Evolutionary conservation across 2,888 invertebrate species (phyloP), one percentile per base, ranked within the genome.

Genomic region (Bugula neritina): DNA sequence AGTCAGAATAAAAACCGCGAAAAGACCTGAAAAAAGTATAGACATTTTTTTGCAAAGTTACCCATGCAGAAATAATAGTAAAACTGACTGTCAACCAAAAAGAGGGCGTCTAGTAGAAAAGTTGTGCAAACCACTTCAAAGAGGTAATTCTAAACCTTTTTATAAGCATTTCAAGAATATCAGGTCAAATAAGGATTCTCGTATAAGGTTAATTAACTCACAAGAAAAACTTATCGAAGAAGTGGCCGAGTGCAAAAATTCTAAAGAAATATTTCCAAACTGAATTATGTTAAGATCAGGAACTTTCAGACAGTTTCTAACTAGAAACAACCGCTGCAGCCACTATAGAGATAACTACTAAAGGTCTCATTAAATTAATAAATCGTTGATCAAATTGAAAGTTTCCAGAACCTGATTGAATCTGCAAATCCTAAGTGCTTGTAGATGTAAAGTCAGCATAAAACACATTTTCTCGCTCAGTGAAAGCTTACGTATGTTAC

Each of bases 111-210:
- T 55, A 5, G 23, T 17, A 17, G 55, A 55, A 55, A 23, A 55
- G 25, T 5, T 55, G 17, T 55, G 55, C 55, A 55, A 5, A 55
- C 55, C 55, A 17, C 25, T 55, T 17, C 17, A 55, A 55, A 55
- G 55, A 55, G 55, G 55, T 23, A 55, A 55, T 23, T 55, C 55
- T 23, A 55, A 55, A n/a, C 21, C 21, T 55, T 55, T 55, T 23
- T 55, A 17, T 23, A 55, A 55, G 23, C 23, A 55, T 25, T 23
- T 23, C 23, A 55, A 23, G 23, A 10, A 55, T 10, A 21, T 21
- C 52, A 55, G 23, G 55, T n/a, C 3, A 17, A 55, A 55, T n/a
- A 25, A 3, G 3, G 23, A 55, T 17, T 3, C 55, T 3, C 10
- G 3, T 23, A 55, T 55, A 23, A 55, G 23, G 55, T n/a, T 55